Base-by-base conservation (phyloP, 2,888 invertebrate species). In the Phortica okadai region DNA sequence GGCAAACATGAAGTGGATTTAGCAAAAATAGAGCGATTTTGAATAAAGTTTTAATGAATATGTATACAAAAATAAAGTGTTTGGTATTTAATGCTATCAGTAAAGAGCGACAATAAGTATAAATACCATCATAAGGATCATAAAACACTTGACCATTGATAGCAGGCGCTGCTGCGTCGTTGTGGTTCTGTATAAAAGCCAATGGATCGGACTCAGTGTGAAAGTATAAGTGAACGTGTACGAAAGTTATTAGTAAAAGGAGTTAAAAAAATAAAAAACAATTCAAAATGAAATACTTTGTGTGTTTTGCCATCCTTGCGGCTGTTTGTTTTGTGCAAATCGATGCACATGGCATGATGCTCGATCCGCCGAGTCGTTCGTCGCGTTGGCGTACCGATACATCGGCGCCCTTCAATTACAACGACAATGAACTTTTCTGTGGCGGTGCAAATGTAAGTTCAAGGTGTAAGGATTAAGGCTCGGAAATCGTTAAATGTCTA, bases 401-500 rank as follows among this genome's bases (percentile, higher is more conserved):
- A 44, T 79, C 90, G 0, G 93, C 93, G 0, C 92, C 92, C 0
- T 80, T 80, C 1, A 93, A 94, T 87, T 94, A 91, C 81, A 90
- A 93, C 76, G 94, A 94, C 84, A 93, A 93, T 81, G 92, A 90
- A 62, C 90, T 92, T 44, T 93, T 90, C 84, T 94, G 94, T 83
- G 94, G 94, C 1, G 93, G 93, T 56, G 88, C 88, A 74, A 78
- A 80, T 80, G 90, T 90, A 69, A 83, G 90, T 84, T 14, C 1
- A 59, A 21, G 21, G 14, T 7, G 58, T 16, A n/a, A 4, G n/a
- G n/a, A 45, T 69, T n/a, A 44, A 6, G 42, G 11, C 3, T 6
- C 5, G 50, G 21, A 44, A 66, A 66, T 64, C 25, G 11, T 41
- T 41, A n/a, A 7, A 0, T 10, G 16, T 75, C 45, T 59, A 33